Conservation (phyloP, 2,797 vertebrate species). For the Rousettus madagascariensis region DNA sequence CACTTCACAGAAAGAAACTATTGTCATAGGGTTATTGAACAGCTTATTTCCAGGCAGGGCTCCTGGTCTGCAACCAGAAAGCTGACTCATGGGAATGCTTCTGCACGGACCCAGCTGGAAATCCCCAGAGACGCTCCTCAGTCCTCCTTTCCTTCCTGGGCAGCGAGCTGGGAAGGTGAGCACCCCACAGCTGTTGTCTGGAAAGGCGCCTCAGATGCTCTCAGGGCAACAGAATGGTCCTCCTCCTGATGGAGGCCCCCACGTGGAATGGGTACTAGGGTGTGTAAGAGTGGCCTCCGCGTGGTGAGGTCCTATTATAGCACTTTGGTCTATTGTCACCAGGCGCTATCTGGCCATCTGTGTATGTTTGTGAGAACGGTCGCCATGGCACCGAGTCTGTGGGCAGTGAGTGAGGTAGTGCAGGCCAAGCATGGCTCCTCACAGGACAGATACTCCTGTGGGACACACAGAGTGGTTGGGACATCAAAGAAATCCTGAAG, state of each 20-base stretch:
- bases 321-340: not conserved
- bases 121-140: not conserved
- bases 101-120: not conserved
- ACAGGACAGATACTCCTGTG: not conserved
- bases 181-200: not conserved
- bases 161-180: not conserved
- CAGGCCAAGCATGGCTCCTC: not conserved
- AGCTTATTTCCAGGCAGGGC: not conserved
- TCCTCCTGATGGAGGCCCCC: not conserved
- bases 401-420: not conserved
- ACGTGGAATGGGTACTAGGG: fast-evolving
- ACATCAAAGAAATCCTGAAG: not conserved
- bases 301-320: not conserved
- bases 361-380: not conserved
- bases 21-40: not conserved
- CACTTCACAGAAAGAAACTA: not conserved
- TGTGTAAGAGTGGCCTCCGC: not conserved
- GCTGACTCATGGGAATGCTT: not conserved
- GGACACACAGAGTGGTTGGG: not conserved
- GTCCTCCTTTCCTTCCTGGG: not conserved
- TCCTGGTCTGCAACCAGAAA: not conserved
- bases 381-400: not conserved
- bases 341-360: not conserved
- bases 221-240: not conserved
- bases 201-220: fast-evolving